Conservation (phyloP, 2,797 vertebrate species). For the Brachyalestes nurse region DNA sequence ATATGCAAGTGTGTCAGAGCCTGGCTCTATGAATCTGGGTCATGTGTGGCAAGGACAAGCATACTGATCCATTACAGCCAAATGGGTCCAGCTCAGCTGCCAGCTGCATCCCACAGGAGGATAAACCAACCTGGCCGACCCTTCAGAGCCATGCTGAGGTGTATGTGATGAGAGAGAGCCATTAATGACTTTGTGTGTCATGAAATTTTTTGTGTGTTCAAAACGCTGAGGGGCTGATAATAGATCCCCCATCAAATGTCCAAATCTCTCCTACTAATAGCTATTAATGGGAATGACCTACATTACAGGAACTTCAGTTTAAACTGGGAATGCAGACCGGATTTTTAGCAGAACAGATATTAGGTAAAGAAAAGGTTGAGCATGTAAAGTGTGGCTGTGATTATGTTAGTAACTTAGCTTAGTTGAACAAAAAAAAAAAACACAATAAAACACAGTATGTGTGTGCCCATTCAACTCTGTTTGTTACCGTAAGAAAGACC, state of each 20-base stretch:
- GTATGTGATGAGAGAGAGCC: slow-evolving; percentile 17
- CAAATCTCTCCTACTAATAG: neutral
- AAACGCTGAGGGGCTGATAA: neutral
- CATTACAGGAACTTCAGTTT: neutral
- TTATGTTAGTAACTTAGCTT: too few species aligned
- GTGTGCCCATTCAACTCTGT: neutral
- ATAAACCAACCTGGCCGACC: slow-evolving; percentile 13
- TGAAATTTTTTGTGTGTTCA: slow-evolving; percentile 4
- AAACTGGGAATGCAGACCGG: too few species aligned
- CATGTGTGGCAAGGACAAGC: slow-evolving; percentile 48
- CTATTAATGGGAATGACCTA: neutral
- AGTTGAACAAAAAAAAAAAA: too few species aligned
- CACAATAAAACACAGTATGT: too few species aligned
- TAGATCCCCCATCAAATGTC: neutral
- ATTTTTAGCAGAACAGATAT: neutral
- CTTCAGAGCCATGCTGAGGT: slow-evolving; percentile 13
- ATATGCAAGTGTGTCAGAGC: slow-evolving; percentile 64
- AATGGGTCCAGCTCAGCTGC: slow-evolving; percentile 22
- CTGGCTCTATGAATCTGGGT: slow-evolving; percentile 52
- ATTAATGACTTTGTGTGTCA: slow-evolving; percentile 23
- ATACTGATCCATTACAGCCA: slow-evolving; percentile 38
- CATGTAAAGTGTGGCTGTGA: neutral
- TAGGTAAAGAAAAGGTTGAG: neutral
- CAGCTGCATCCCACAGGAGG: slow-evolving; percentile 27
- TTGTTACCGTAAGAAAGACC: neutral